phyloP scores from a whole-genome alignment of 2,888 invertebrate species.

The Notocelia uddmanniana region DNA sequence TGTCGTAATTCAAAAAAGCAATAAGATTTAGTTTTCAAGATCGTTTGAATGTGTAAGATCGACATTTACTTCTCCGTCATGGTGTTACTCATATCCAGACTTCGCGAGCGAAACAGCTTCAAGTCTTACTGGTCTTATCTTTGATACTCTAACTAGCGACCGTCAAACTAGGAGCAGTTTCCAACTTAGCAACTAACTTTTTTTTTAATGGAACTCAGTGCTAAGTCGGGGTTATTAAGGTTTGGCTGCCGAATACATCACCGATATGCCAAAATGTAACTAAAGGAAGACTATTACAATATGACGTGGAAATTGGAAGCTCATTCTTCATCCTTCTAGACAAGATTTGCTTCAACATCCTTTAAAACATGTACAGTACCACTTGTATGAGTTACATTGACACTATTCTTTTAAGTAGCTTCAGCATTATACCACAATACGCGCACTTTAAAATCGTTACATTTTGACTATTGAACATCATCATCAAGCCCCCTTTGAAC shows the following conservation, averaged over 20 bases:
- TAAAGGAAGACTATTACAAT: conserved; percentile 39
- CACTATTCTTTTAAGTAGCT: not conserved
- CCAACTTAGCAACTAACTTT: conserved; percentile 14
- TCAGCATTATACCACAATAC: not conserved
- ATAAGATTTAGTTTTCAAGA: conserved; percentile 47
- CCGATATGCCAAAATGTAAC: conserved; percentile 19
- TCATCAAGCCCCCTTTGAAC: no score
- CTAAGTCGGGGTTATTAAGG: conserved; percentile 14
- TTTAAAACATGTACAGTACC: not conserved
- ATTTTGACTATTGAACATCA: no score
- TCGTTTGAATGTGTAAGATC: conserved; percentile 52
- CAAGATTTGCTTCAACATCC: not conserved
- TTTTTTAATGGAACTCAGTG: not conserved
- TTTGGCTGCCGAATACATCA: conserved; percentile 20
- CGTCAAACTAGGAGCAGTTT: conserved; percentile 10
- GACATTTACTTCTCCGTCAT: conserved; percentile 69
- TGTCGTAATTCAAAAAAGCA: conserved; percentile 51
- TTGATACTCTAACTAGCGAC: conserved; percentile 16
- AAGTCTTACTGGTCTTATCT: conserved; percentile 35
- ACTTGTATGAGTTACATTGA: not conserved
- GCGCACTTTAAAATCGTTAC: no score
- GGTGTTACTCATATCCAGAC: conserved; percentile 50
- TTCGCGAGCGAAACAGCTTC: conserved; percentile 55
- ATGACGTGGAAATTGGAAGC: conserved; percentile 11
- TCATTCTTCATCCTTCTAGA: not conserved